A percentile compares a stretch with the other conserved stretches of the same genome.
These are phyloP conservation scores for Machimus rusticus DNA, from an alignment of 2,888 invertebrate species.

Conservation along the genomic window DNA sequence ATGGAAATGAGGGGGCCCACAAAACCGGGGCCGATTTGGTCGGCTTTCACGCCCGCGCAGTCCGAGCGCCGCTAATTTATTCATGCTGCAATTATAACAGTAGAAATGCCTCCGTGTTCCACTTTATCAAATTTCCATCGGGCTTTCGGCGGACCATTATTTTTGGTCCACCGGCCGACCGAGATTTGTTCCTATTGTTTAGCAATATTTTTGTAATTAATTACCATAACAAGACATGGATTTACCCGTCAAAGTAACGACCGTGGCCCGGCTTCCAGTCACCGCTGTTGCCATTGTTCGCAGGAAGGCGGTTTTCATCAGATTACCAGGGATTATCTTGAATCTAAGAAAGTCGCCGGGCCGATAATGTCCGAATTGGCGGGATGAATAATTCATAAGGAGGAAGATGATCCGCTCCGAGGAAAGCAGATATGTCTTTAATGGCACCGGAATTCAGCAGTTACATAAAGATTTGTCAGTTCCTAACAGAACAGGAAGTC, in stretches of 20 bases:
- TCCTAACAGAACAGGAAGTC: not conserved
- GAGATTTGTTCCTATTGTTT: not conserved
- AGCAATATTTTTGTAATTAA: not conserved
- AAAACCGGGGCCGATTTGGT: not conserved
- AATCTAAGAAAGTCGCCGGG: not conserved
- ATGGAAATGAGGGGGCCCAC: not conserved
- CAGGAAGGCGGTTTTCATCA: not conserved
- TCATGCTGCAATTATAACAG: not conserved
- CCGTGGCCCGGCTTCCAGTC: not conserved
- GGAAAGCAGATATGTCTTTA: not conserved
- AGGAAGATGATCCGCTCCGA: not conserved
- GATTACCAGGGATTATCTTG: not conserved
- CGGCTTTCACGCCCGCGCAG: not conserved
- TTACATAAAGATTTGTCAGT: not conserved
- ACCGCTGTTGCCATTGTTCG: not conserved
- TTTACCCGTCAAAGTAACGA: not conserved
- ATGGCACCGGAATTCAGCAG: not conserved
- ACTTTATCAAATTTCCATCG: not conserved
- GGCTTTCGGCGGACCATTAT: not conserved
- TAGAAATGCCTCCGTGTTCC: not conserved
- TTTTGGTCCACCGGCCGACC: not conserved
- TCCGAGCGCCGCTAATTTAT: not conserved
- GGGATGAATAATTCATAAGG: not conserved
- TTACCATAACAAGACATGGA: not conserved
- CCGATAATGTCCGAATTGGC: not conserved